These are phyloP conservation scores for Anorthoa munda DNA, from an alignment of 2,888 invertebrate species.

Conservation along the genomic window DNA sequence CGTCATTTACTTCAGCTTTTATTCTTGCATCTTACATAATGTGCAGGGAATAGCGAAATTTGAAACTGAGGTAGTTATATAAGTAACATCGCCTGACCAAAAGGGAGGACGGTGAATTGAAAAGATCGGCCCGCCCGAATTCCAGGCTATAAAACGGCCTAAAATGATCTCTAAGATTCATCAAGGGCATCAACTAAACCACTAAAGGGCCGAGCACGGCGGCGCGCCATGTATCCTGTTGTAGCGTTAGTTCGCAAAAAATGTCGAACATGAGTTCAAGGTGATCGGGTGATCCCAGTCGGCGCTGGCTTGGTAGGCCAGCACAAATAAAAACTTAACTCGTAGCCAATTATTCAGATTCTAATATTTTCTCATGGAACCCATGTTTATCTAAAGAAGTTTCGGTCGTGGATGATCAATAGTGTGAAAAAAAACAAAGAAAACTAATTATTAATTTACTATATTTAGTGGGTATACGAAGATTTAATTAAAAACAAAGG, in stretches of 20 bases:
- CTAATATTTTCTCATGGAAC: constrained; percentile 1
- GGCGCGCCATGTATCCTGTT: constrained; percentile 85
- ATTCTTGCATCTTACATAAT: constrained; percentile 41
- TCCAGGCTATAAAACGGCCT: constrained; percentile 64
- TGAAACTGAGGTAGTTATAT: constrained; percentile 30
- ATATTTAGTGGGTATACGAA: not conserved
- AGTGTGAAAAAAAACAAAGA: not conserved
- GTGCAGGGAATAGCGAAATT: constrained; percentile 34
- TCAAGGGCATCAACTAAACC: constrained; percentile 85
- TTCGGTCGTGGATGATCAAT: not conserved
- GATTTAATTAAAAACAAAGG: not conserved
- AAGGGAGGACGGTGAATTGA: constrained; percentile 56
- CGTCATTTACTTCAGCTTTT: constrained; percentile 15
- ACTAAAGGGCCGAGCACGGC: constrained; percentile 77
- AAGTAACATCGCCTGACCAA: constrained; percentile 24
- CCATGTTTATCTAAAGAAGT: not conserved
- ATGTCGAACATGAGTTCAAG: constrained; percentile 89
- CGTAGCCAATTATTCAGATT: constrained; percentile 34
- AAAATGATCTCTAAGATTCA: constrained; percentile 72
- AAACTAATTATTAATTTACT: not conserved
- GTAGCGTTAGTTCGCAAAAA: constrained; percentile 84
- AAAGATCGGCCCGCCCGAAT: constrained; percentile 53
- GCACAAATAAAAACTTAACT: constrained; percentile 66
- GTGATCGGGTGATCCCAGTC: constrained; percentile 84
- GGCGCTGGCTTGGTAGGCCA: constrained; percentile 59